Evolutionary conservation across 2,888 invertebrate genomes (phyloP).

Genomic region (Mechanitis messenoides): DNA sequence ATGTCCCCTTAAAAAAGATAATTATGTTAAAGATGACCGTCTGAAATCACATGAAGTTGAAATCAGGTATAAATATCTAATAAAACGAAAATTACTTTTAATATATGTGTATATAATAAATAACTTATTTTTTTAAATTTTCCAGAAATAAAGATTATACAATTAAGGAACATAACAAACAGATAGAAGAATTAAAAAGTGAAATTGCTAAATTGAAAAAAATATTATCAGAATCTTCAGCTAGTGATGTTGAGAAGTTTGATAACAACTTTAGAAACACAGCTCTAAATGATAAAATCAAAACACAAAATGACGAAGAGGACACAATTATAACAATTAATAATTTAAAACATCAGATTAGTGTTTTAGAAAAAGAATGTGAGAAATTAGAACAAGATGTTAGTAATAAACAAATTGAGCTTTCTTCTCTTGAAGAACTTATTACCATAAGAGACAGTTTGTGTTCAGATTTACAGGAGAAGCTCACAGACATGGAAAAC

Average conservation of each 20-base stretch:
- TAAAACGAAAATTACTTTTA: too few relatives aligned
- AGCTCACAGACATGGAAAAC: slow-evolving; percentile 55
- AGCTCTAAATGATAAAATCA: slow-evolving; percentile 29
- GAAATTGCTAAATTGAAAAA: slow-evolving; percentile 47
- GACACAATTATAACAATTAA: slow-evolving; percentile 34
- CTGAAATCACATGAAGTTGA: slow-evolving; percentile 66
- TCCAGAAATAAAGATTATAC: slow-evolving; percentile 67
- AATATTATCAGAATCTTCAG: slow-evolving; percentile 34
- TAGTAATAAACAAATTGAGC: slow-evolving; percentile 60
- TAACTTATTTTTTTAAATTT: slow-evolving; percentile 19
- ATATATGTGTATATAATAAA: neutral
- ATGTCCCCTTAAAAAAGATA: slow-evolving; percentile 33
- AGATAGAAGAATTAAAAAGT: slow-evolving; percentile 64
- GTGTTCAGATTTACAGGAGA: slow-evolving; percentile 66
- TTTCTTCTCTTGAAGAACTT: slow-evolving; percentile 62
- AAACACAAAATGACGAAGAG: slow-evolving; percentile 17
- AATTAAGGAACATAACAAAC: slow-evolving; percentile 61
- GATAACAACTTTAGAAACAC: slow-evolving; percentile 39
- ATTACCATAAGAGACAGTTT: slow-evolving; percentile 64
- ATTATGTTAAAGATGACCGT: slow-evolving; percentile 49
- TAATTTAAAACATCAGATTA: slow-evolving; percentile 46
- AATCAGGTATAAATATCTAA: slow-evolving; percentile 48
- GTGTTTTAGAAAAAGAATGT: slow-evolving; percentile 53
- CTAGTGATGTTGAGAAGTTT: slow-evolving; percentile 39
- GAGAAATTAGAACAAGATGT: slow-evolving; percentile 60